Evolutionary conservation across 2,797 vertebrate species (phyloP), one percentile per base, ranked within the genome.

Genomic region (Periophthalmus magnuspinnatus): DNA sequence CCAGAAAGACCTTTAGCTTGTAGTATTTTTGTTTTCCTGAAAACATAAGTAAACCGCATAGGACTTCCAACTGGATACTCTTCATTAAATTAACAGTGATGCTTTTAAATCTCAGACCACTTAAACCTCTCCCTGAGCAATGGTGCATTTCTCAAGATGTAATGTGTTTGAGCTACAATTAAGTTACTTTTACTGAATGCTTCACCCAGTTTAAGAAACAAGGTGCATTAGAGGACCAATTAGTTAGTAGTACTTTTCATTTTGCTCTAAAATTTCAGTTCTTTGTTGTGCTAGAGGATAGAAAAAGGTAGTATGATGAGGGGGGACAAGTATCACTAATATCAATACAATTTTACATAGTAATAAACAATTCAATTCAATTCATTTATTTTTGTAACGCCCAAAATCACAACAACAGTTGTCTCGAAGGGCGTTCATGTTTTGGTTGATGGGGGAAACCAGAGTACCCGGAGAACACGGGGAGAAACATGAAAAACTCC

Each of bases 201-300:
- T 79, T 67, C 48, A 66, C 71, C 72, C 0, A 68, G 21, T 77
- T 28, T 28, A 28, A 9, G 19, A 52, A 47, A 71, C 73, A 54
- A 75, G 64, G 45, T 28, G 36, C 24, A n/a, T 19, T 19, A 1
- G 2, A 21, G 16, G 32, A 19, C 9, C 5, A 7, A 16, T 57
- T 57, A 28, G 24, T 16, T 5, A 50, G 5, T 50, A 3, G 19
- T 4, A 5, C 11, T 19, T n/a, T n/a, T n/a, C 2, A 47, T 11
- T 47, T 16, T 48, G 16, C 36, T 38, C 9, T 38, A 2, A 38
- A 38, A 38, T 38, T 2, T 38, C 36, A 38, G 36, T 38, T 36
- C 9, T 38, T 38, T 38, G 36, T 38, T 38, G 10, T 2, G 2
- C 1, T 38, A 10, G 36, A 38, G 2, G 36, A 38, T 36, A 38